Evolutionary conservation across 2,888 invertebrate genomes (phyloP), one percentile per base, ranked within the genome.

Genomic region (Tachina grossa): DNA sequence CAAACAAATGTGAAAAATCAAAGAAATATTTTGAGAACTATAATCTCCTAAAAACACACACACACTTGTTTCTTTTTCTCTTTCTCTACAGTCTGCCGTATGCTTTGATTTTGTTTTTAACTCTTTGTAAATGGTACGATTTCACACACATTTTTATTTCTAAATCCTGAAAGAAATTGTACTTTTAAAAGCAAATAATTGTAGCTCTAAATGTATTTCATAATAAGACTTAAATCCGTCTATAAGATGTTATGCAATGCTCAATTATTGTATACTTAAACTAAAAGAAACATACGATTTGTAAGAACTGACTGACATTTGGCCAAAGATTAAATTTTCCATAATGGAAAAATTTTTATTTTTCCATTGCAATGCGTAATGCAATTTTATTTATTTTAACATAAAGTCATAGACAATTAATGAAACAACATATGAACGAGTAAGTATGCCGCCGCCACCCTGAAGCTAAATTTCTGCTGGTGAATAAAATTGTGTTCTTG

Each of bases 361-460:
- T 31, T 31, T n/a, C 16, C 22, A 14, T 55, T 47, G n/a, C 49
- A 31, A 31, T 51, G 19, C 43, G 68, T 51, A 61, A 68, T 65
- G 74, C 81, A 71, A 72, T 84, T 69, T 47, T 49, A 39, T 57
- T 65, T 55, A 57, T n/a, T 65, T 77, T 8, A 31, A 53, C 8
- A 61, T 53, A 45, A 77, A 59, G 66, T 59, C 76, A 80, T 66
- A 63, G 63, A 85, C 66, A 85, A 85, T 79, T 19, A 61, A 76
- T 61, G 51, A 65, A 72, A 68, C 66, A 31, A 31, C 31, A 31
- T 31, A 31, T 6, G 31, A 31, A 31, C 31, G 6, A 6, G 31
- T 31, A 53, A 57, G 71, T 76, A 74, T 31, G 31, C 14, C 63
- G 72, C 78, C 65, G 72, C 86, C 88, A 87, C 87, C 88, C 88